Conservation (phyloP, 2,797 vertebrate genomes). For the Aeoliscus strigatus region DNA sequence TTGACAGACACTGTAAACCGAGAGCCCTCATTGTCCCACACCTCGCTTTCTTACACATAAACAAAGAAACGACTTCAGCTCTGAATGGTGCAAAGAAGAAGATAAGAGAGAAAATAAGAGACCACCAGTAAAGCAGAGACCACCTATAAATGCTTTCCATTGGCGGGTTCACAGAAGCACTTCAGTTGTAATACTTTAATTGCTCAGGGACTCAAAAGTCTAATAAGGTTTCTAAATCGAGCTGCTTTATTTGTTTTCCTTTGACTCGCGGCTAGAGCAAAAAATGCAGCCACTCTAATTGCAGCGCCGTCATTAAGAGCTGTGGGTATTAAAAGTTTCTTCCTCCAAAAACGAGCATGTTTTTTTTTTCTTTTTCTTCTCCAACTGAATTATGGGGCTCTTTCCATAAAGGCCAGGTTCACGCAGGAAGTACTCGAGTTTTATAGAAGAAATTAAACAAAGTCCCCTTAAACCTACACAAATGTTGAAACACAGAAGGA, state of each 20-base stretch:
- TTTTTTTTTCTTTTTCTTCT: slow-evolving; percentile 44
- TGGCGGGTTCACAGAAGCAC: slow-evolving; percentile 76
- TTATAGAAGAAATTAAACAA: slow-evolving; percentile 58
- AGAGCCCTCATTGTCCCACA: slow-evolving; percentile 35
- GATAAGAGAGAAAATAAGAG: slow-evolving; percentile 42
- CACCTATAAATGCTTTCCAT: slow-evolving; percentile 79
- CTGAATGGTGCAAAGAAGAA: slow-evolving; percentile 43
- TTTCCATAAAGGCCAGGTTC: slow-evolving; percentile 57
- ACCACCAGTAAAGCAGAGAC: slow-evolving; percentile 78
- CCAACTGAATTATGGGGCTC: slow-evolving; percentile 49
- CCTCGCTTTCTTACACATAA: slow-evolving; percentile 40
- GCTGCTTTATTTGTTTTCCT: slow-evolving; percentile 82
- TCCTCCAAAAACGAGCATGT: slow-evolving; percentile 70
- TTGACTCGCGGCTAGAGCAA: slow-evolving; percentile 76
- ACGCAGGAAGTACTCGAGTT: slow-evolving; percentile 67
- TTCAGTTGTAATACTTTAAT: slow-evolving; percentile 82
- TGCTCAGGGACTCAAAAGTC: slow-evolving; percentile 80
- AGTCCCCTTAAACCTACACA: not conserved
- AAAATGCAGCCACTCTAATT: slow-evolving; percentile 80
- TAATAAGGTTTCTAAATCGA: slow-evolving; percentile 85
- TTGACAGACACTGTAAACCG: slow-evolving; percentile 28
- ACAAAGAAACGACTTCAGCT: slow-evolving; percentile 40
- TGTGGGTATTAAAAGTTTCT: slow-evolving; percentile 79
- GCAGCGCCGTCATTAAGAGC: slow-evolving; percentile 79
- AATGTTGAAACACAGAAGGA: too few species aligned